Evolutionary conservation across 2,797 vertebrate genomes (phyloP).

Genomic region (Carduelis carduelis): DNA sequence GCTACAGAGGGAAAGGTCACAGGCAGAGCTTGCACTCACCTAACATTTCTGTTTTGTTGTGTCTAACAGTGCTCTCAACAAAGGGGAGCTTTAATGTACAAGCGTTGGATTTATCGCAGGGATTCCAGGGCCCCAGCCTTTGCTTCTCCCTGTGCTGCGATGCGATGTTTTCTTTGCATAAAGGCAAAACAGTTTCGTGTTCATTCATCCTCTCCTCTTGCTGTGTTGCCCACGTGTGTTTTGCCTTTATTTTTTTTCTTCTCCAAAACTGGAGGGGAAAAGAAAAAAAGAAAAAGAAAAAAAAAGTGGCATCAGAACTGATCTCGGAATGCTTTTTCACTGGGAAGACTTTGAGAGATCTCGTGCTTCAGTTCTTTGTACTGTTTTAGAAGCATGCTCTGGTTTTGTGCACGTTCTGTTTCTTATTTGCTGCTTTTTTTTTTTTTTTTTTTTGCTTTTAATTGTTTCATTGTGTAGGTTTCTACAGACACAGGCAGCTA

Average conservation of each 20-base stretch:
- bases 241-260: background rate
- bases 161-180: slow-evolving; percentile 65
- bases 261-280: background rate
- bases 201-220: background rate
- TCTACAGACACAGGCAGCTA: background rate
- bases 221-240: background rate
- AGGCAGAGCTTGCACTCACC: slow-evolving; percentile 71
- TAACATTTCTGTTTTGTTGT: slow-evolving; percentile 76
- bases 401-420: background rate
- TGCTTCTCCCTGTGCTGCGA: slow-evolving; percentile 46
- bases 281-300: background rate
- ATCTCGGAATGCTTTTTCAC: background rate
- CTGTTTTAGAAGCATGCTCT: background rate
- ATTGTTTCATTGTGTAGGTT: background rate
- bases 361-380: background rate
- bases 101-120: slow-evolving; percentile 63
- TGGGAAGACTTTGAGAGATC: background rate
- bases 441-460: background rate
- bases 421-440: background rate
- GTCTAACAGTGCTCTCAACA: slow-evolving; percentile 71
- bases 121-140: slow-evolving; percentile 63
- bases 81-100: slow-evolving; percentile 68
- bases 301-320: background rate
- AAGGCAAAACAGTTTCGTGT: slow-evolving; percentile 56
- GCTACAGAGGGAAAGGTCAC: slow-evolving; percentile 79